Evolutionary conservation across 2,113 vertebrate species (phyloP).

Genomic region (Nothobranchius furzeri): DNA sequence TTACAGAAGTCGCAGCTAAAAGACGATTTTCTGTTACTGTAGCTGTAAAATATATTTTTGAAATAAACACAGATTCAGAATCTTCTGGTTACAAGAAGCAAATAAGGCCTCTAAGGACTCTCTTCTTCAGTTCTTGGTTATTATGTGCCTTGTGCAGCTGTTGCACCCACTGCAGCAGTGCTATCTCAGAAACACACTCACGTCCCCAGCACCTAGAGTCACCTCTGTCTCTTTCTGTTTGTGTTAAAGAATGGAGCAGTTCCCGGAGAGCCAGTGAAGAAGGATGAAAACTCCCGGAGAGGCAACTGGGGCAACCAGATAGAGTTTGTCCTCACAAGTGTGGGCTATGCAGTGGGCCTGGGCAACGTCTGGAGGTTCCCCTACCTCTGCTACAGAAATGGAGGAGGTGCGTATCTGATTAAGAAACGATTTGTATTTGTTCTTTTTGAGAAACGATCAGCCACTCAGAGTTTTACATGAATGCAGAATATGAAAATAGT

Average conservation of each 20-base stretch:
- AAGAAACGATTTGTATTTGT: neutral
- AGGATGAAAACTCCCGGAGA: slow-evolving; percentile 90
- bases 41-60: neutral
- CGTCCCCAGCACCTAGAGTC: slow-evolving; percentile 31
- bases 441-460: no score
- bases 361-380: slow-evolving; percentile 99
- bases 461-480: no score
- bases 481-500: no score
- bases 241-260: slow-evolving; percentile 92
- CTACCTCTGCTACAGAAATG: slow-evolving; percentile 99
- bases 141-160: neutral
- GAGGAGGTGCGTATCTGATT: slow-evolving; percentile 86
- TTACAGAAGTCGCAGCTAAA: neutral
- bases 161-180: slow-evolving; percentile 12
- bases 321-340: slow-evolving; percentile 97
- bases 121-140: neutral
- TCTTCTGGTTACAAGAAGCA: neutral
- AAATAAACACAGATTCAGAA: neutral
- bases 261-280: slow-evolving; percentile 90
- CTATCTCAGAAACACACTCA: slow-evolving; percentile 21
- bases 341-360: slow-evolving; percentile 97
- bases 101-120: neutral
- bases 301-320: slow-evolving; percentile 99
- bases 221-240: slow-evolving; percentile 38
- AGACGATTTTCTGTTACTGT: neutral